Conservation (phyloP, 2,888 invertebrate species). For the Metallyticus violacea region DNA sequence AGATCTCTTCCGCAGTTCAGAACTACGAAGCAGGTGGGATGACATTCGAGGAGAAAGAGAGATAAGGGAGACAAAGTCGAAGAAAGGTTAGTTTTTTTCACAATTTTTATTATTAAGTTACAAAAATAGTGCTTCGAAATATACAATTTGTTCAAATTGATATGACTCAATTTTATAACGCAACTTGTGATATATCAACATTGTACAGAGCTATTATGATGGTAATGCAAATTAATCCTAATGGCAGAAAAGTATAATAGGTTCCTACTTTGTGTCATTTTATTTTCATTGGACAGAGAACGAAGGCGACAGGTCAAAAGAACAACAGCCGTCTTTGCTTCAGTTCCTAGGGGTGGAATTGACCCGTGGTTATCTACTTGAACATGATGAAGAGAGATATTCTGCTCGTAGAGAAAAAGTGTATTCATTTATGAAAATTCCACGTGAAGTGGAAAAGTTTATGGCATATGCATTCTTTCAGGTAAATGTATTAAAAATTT, state of each 20-base stretch:
- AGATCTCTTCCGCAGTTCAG: constrained; percentile 42
- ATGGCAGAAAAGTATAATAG: not conserved
- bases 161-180: not conserved
- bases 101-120: not conserved
- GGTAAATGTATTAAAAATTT: constrained; percentile 38
- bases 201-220: not conserved
- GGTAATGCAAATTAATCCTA: not conserved
- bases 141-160: not conserved
- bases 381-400: constrained; percentile 93
- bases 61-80: constrained; percentile 1
- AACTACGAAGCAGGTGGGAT: constrained; percentile 35
- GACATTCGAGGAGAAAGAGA: constrained; percentile 21
- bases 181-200: too few species aligned
- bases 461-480: constrained; percentile 93
- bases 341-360: constrained; percentile 81
- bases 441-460: constrained; percentile 87
- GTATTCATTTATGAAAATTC: constrained; percentile 95
- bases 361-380: constrained; percentile 87
- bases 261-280: not conserved
- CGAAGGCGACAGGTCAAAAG: not conserved
- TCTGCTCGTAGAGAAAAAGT: constrained; percentile 92
- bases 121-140: not conserved
- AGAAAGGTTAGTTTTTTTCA: constrained; percentile 26
- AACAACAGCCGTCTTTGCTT: constrained; percentile 42
- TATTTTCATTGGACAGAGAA: not conserved